Percentiles rank a stretch among this genome's conserved stretches.
These are phyloP conservation scores for Gulo gulo DNA, from an alignment of 2,113 vertebrate genomes.

Conservation along the genomic window DNA sequence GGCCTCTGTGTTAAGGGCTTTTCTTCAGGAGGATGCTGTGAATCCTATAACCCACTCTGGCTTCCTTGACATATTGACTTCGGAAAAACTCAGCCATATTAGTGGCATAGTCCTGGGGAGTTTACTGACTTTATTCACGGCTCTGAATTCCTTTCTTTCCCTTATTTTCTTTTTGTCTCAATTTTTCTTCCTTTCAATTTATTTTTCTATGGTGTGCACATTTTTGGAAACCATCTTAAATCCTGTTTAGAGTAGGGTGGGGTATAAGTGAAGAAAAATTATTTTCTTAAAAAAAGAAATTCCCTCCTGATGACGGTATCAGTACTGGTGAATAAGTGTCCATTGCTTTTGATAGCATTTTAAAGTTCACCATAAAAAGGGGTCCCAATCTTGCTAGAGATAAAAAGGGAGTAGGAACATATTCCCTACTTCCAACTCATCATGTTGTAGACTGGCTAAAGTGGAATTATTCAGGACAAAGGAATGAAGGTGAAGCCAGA, in stretches of 20 bases:
- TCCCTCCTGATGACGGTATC: background rate
- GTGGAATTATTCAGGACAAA: background rate
- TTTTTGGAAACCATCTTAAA: background rate
- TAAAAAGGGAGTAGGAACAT: background rate
- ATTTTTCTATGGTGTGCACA: background rate
- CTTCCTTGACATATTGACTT: background rate
- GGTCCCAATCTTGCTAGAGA: background rate
- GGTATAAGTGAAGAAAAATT: slow-evolving; percentile 6
- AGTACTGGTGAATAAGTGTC: background rate
- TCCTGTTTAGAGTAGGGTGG: background rate
- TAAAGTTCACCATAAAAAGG: background rate
- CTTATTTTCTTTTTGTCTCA: background rate
- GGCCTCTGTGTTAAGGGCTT: background rate
- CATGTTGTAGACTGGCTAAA: background rate
- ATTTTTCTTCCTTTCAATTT: slow-evolving; percentile 12
- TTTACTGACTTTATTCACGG: background rate
- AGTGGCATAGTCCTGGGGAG: background rate
- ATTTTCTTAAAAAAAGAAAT: background rate
- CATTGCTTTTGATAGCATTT: background rate
- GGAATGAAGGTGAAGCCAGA: background rate
- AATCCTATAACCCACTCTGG: background rate
- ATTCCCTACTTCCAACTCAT: background rate
- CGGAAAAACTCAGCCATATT: background rate
- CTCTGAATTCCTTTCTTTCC: background rate
- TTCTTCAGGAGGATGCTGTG: background rate